phyloP scores from a whole-genome alignment of 2,113 vertebrate genomes.

The Albula glossodonta region DNA sequence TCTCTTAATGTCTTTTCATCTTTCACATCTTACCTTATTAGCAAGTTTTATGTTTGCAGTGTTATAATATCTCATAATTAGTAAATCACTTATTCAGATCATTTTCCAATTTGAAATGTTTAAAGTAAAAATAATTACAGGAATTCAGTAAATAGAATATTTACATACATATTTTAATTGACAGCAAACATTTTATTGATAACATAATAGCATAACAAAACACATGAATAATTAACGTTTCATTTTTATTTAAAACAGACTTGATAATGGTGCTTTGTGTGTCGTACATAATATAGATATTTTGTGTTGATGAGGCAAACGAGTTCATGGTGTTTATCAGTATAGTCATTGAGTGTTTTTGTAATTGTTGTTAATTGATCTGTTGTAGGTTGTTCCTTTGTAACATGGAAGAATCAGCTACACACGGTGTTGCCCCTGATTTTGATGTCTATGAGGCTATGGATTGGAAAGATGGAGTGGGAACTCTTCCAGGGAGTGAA shows the following conservation, averaged over 20 bases:
- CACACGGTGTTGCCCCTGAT: conserved; percentile 63
- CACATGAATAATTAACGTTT: not conserved
- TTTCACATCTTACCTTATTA: no score
- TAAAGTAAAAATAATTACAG: no score
- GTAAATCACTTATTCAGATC: no score
- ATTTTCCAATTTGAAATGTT: no score
- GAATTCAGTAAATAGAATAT: not conserved
- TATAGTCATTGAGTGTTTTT: not conserved
- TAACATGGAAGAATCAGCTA: conserved; percentile 76
- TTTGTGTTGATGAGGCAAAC: not conserved
- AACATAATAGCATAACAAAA: not conserved
- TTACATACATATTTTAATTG: not conserved
- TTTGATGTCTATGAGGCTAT: conserved; percentile 51
- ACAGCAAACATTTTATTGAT: not conserved
- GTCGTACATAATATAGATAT: not conserved
- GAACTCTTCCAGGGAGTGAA: conserved; percentile 53
- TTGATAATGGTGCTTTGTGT: not conserved
- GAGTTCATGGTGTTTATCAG: not conserved
- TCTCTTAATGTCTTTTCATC: no score
- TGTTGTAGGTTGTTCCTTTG: conserved; percentile 29
- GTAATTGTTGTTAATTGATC: conserved; percentile 3
- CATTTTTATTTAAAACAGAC: not conserved
- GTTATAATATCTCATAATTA: no score
- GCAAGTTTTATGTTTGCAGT: no score
- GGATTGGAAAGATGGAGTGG: conserved; percentile 58